Conservation (phyloP, 2,797 vertebrate genomes). For the Acanthurus lineatus region DNA sequence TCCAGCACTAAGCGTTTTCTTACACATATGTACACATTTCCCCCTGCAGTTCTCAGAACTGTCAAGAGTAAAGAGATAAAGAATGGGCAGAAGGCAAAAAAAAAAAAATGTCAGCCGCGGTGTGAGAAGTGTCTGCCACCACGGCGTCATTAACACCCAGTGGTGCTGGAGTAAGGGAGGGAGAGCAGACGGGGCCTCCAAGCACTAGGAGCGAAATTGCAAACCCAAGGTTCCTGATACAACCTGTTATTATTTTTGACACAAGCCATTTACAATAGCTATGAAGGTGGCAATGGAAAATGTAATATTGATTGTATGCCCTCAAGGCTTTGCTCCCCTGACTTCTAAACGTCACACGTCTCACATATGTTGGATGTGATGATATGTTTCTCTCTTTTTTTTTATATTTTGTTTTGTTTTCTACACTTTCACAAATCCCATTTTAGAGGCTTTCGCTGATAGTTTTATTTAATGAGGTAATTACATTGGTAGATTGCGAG, state of each 20-base stretch:
- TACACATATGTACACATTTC: conserved; percentile 52
- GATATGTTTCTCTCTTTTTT: conserved; percentile 76
- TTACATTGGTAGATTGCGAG: conserved; percentile 74
- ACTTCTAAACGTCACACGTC: conserved; percentile 83
- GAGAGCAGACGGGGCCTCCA: conserved; percentile 78
- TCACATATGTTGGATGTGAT: conserved; percentile 78
- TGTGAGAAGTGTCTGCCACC: conserved; percentile 78
- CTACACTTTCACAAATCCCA: conserved; percentile 72
- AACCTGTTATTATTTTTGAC: conserved; percentile 92
- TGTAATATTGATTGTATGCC: conserved; percentile 91
- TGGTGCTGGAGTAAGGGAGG: conserved; percentile 69
- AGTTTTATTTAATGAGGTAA: conserved; percentile 78
- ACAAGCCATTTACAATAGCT: conserved; percentile 92
- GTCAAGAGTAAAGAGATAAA: conserved; percentile 74
- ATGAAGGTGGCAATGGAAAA: conserved; percentile 91
- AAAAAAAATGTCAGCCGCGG: conserved; percentile 52
- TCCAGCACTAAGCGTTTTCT: conserved; percentile 53
- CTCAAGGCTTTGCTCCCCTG: conserved; percentile 86
- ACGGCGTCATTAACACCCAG: conserved; percentile 82
- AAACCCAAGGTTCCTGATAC: conserved; percentile 90
- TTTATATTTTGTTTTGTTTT: conserved; percentile 62
- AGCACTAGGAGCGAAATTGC: conserved; percentile 87
- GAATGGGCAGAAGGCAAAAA: conserved; percentile 41
- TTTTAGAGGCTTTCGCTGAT: conserved; percentile 65
- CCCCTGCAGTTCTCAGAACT: conserved; percentile 56